Evolutionary conservation across 2,888 invertebrate species (phyloP).

Genomic region (Hymenopus coronatus): DNA sequence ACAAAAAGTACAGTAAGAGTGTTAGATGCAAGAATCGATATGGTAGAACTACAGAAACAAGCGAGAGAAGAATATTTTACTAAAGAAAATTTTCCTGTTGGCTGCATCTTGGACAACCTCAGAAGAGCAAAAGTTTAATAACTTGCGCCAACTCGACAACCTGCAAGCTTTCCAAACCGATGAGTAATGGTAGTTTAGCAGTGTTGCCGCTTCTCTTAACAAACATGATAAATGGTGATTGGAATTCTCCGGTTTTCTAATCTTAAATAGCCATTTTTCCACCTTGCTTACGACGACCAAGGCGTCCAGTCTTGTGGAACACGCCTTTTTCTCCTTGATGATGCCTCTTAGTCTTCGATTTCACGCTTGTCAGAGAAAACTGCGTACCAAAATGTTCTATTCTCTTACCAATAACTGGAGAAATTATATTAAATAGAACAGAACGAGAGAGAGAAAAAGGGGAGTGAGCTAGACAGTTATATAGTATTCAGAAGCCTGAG

Average conservation of each 20-base stretch:
- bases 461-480: no score
- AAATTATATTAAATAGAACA: not conserved
- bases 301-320: not conserved
- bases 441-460: no score
- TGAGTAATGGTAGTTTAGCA: conserved; percentile 4
- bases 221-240: conserved; percentile 20
- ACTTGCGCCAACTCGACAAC: not conserved
- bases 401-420: not conserved
- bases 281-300: not conserved
- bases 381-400: not conserved
- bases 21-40: no score
- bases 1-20: no score
- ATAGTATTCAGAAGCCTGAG: no score
- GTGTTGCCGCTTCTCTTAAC: not conserved
- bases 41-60: no score
- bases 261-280: conserved; percentile 5
- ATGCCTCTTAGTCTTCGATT: not conserved
- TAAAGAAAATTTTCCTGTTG: not conserved
- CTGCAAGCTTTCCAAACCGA: not conserved
- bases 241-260: not conserved
- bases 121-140: not conserved
- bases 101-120: not conserved
- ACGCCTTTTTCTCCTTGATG: not conserved
- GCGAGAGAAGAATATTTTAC: not conserved
- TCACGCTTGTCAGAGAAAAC: not conserved